phyloP scores from a whole-genome alignment of 2,113 vertebrate genomes.

The Pterophyllum scalare region DNA sequence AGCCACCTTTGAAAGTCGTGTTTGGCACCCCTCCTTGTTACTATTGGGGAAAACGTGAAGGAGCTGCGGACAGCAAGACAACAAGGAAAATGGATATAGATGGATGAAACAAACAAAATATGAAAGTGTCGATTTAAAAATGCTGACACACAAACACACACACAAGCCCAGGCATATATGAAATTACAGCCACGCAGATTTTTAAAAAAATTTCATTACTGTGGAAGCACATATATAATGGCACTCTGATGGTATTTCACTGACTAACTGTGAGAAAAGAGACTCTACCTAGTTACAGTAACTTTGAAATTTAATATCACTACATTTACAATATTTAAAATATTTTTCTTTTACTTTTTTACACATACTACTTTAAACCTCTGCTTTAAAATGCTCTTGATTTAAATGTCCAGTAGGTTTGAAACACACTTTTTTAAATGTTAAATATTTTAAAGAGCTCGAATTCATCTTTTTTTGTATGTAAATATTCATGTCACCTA shows the following conservation, averaged over 20 bases:
- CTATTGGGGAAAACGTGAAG: background rate
- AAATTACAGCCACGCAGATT: background rate
- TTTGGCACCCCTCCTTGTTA: background rate
- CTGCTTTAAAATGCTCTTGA: background rate
- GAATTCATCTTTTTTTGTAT: background rate
- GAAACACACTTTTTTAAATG: background rate
- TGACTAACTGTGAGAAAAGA: background rate
- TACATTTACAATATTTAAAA: background rate
- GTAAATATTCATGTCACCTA: background rate
- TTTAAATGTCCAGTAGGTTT: background rate
- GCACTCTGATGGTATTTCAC: background rate
- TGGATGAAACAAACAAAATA: background rate
- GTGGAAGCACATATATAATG: background rate
- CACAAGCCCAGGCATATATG: background rate
- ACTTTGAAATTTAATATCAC: background rate
- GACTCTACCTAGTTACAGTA: background rate
- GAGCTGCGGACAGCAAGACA: background rate
- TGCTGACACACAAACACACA: background rate
- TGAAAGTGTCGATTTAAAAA: background rate
- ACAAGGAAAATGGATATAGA: background rate
- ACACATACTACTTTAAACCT: background rate
- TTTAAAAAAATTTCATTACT: background rate
- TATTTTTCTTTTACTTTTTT: background rate
- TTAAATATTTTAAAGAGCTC: background rate
- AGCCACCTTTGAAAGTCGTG: constrained; percentile 29